Conservation (phyloP, 64 coral and sea anemone genomes). For the Stichodactyla helianthus region DNA sequence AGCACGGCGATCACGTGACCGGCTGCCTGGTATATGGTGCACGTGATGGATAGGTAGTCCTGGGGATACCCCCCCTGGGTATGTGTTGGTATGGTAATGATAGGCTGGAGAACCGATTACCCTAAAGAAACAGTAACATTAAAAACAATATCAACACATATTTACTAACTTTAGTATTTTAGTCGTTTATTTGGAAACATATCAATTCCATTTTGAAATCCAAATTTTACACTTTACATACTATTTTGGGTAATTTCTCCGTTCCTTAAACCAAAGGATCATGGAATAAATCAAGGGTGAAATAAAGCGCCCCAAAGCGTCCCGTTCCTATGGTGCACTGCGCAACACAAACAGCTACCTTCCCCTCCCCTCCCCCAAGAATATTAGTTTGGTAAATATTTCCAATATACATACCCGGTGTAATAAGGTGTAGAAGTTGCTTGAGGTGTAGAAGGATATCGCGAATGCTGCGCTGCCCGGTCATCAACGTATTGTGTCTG, state of each 20-base stretch:
- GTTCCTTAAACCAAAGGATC: too few species aligned
- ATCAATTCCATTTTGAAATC: too few species aligned
- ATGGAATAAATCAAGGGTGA: too few species aligned
- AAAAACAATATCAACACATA: not conserved
- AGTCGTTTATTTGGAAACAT: too few species aligned
- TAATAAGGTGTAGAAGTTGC: slow-evolving; percentile 86
- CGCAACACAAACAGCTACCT: too few species aligned
- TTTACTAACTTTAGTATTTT: too few species aligned
- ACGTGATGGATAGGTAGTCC: slow-evolving; percentile 68
- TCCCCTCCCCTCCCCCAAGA: too few species aligned
- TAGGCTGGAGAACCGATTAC: not conserved
- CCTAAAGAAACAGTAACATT: not conserved
- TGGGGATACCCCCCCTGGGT: slow-evolving; percentile 36
- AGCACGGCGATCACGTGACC: slow-evolving; percentile 14
- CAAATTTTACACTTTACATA: too few species aligned
- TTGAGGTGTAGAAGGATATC: slow-evolving; percentile 61
- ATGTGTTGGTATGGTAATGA: slow-evolving; percentile 31
- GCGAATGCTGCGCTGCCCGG: slow-evolving; percentile 17
- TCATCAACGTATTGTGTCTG: slow-evolving; percentile 45
- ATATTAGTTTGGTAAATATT: too few species aligned
- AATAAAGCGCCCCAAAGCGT: too few species aligned
- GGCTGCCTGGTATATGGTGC: slow-evolving; percentile 62
- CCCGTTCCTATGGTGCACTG: too few species aligned
- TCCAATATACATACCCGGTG: slow-evolving; percentile 58
- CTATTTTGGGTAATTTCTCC: too few species aligned